Base-by-base conservation (phyloP, 2,888 invertebrate genomes). In the Sicus ferrugineus region DNA sequence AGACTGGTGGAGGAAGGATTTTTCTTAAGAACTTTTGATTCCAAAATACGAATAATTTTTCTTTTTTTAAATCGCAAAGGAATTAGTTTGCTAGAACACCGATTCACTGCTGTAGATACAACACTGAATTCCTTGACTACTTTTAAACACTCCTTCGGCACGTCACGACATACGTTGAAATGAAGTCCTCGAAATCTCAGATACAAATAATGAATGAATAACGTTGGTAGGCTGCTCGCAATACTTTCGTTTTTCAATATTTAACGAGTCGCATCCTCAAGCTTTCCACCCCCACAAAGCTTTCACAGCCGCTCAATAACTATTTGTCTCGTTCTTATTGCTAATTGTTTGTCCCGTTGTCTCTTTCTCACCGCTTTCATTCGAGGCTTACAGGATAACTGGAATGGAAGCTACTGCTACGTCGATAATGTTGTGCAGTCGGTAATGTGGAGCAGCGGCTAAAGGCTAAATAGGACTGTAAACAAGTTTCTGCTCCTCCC, bases 181-280 rank as follows among this genome's bases (percentile, higher is more conserved):
- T 38, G 50, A 16, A 21, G 48, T 64, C 48, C 64, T 65, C 31
- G 30, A 54, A 58, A 64, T 64, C 31, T 48, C 38, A 42, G 23
- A 58, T 58, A 64, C 69, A 69, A 69, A 64, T 69, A 69, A 69
- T 69, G 69, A 69, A 64, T 69, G 69, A 64, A 69, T 54, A 28
- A 16, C 48, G 59, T 58, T 34, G 26, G 48, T 59, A 23, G 61
- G n/a, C n/a, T n/a, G n/a, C 23, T 58, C 16, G 46, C 26, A 54
- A 50, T 62, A 68, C 68, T 68, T 68, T 68, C 68, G 56, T 63
- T 63, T 68, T 68, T 68, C n/a, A 23, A 68, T 63, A 42, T 63
- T 63, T 42, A 68, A 54, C 68, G 68, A 68, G 56, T 48, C 21
- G 54, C 21, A 61, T 62, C 61, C 61, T 61, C 52, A 62, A 23